Evolutionary conservation across 1,140 invertebrate genomes (phyloP), one percentile per base, ranked within the genome.

Genomic region (Trichonephila clavata): DNA sequence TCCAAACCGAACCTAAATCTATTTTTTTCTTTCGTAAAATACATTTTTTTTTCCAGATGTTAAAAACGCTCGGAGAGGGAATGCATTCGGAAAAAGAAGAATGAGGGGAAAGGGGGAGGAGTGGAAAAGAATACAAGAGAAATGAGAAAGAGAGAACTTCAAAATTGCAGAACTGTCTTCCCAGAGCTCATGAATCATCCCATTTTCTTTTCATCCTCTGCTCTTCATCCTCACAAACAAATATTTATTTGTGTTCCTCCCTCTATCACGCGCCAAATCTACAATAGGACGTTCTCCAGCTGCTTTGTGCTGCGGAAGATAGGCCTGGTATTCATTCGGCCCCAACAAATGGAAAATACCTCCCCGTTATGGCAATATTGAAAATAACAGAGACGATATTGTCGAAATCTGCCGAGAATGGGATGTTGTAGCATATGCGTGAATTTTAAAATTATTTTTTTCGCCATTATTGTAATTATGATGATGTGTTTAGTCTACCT

Each of bases 201-300:
- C 71, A 77, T 77, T 77, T 77, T 77, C 71, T 77, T 77, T 77
- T 77, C 71, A 77, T 77, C 71, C 71, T 77, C 71, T 16, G 24
- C 71, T 63, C 61, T 63, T 20, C 61, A 63, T 63, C 61, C 61
- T 63, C 61, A 18, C 21, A 18, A 32, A 77, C 71, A 77, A 77
- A 77, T 77, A 77, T 77, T 77, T 77, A 77, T 77, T 77, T 77
- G 71, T 77, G 27, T 77, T 77, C 8, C 71, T 32, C 71, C 71
- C 71, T 77, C 24, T 77, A 77, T 77, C 71, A 18, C 71, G 68
- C 68, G 24, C 71, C 6, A 32, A 77, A 77, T 77, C 71, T 77
- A 77, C 71, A 77, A 77, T 77, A 77, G 71, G 71, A 77, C 24
- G 16, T 32, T 32, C 71, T 77, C 71, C 71, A 77, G 71, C 71